A percentile compares a stretch with the other conserved stretches of the same genome.
These are phyloP conservation scores for Periophthalmus modestus DNA, from an alignment of 2,113 vertebrate genomes.

Conservation along the genomic window DNA sequence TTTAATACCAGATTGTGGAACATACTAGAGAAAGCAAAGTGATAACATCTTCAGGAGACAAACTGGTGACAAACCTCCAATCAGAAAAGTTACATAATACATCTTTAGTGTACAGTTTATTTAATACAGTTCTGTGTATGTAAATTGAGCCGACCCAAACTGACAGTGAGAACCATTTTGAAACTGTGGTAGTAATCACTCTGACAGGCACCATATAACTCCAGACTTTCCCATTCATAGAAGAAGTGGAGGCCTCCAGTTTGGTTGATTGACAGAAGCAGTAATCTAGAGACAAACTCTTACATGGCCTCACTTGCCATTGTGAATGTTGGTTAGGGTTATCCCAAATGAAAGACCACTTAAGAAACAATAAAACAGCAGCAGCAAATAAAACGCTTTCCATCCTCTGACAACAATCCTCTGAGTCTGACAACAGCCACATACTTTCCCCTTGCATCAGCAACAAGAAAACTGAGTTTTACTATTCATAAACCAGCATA, in stretches of 20 bases:
- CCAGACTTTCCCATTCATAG: neutral
- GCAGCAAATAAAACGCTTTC: conserved; percentile 67
- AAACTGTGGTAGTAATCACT: too few relatives aligned
- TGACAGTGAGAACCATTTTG: too few relatives aligned
- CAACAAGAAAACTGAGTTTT: conserved; percentile 67
- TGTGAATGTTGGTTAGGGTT: conserved; percentile 58
- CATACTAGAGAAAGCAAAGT: neutral
- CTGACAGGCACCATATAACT: too few relatives aligned
- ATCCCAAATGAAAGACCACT: conserved; percentile 62
- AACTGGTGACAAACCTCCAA: too few relatives aligned
- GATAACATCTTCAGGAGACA: neutral
- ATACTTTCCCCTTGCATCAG: conserved; percentile 75
- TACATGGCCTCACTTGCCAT: conserved; percentile 7
- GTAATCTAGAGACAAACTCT: conserved; percentile 20
- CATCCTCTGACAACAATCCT: conserved; percentile 62
- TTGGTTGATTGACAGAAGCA: neutral
- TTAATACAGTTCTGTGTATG: too few relatives aligned
- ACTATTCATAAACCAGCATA: conserved; percentile 74
- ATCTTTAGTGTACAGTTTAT: too few relatives aligned
- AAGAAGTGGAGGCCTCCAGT: too few relatives aligned
- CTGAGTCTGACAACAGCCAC: conserved; percentile 67
- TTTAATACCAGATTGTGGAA: neutral
- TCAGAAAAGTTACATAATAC: too few relatives aligned
- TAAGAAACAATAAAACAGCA: conserved; percentile 67
- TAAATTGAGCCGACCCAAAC: too few relatives aligned